phyloP scores from a whole-genome alignment of 2,888 invertebrate species.

The Patella pellucida region DNA sequence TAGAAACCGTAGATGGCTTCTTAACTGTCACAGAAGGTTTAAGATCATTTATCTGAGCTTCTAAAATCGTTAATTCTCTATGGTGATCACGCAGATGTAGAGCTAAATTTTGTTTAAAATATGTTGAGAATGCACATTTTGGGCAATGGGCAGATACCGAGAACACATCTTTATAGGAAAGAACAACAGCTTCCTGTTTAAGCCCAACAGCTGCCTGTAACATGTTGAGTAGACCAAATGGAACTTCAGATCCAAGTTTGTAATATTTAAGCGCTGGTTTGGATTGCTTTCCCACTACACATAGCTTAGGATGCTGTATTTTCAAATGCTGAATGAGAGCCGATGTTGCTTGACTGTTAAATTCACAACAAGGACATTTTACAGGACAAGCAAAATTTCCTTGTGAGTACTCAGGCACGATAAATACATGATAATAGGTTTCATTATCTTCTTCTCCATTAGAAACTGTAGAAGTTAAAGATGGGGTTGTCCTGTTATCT shows the following conservation, averaged over 20 bases:
- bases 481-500: neutral
- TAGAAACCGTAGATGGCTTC: neutral
- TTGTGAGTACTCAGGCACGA: neutral
- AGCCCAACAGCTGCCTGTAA: neutral
- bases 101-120: constrained; percentile 36
- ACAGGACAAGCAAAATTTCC: neutral
- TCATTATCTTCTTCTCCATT: neutral
- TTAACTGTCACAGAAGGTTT: neutral
- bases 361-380: neutral
- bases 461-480: neutral
- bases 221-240: constrained; percentile 1
- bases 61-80: constrained; percentile 39
- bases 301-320: constrained; percentile 33
- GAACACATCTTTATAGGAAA: constrained; percentile 50
- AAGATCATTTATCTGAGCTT: neutral
- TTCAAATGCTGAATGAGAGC: constrained; percentile 37
- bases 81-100: constrained; percentile 38
- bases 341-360: constrained; percentile 26
- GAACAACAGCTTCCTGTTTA: constrained; percentile 32
- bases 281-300: constrained; percentile 23
- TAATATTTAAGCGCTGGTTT: constrained; percentile 15
- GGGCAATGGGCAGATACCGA: constrained; percentile 47
- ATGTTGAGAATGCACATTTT: constrained; percentile 45
- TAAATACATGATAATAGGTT: constrained; percentile 7
- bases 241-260: constrained; percentile 13